Conservation (phyloP, 2,113 vertebrate species). For the Rhabdomys dilectus region DNA sequence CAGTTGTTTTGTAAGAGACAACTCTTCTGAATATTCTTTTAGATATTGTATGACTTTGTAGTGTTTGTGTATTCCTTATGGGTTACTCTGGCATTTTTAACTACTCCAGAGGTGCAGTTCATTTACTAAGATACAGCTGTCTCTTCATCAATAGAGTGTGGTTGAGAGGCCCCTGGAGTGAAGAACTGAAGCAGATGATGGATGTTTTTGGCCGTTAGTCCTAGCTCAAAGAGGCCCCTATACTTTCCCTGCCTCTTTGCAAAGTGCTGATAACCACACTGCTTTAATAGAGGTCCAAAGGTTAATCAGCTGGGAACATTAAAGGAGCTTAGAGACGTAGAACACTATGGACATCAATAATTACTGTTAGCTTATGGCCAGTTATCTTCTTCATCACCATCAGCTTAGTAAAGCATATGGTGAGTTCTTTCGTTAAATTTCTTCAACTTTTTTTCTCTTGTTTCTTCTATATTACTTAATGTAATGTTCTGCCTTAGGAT, state of each 20-base stretch:
- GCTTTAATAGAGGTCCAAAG: constrained; percentile 12
- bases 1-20: neutral
- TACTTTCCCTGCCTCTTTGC: neutral
- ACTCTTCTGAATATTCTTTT: neutral
- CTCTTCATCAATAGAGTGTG: neutral
- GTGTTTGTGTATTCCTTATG: neutral
- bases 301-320: constrained; percentile 40
- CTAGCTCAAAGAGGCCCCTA: neutral
- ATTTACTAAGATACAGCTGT: neutral
- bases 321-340: neutral
- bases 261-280: constrained; percentile 30
- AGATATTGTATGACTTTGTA: neutral
- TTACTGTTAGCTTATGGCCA: constrained; percentile 5
- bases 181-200: neutral
- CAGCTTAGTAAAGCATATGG: neutral
- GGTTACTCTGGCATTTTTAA: accelerated
- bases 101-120: neutral
- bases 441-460: neutral
- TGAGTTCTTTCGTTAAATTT: neutral
- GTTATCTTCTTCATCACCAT: neutral
- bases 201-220: neutral
- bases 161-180: neutral
- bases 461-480: neutral
- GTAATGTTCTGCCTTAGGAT: neutral
- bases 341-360: neutral